phyloP scores from a whole-genome alignment of 2,113 vertebrate genomes.

The Xiphias gladius region DNA sequence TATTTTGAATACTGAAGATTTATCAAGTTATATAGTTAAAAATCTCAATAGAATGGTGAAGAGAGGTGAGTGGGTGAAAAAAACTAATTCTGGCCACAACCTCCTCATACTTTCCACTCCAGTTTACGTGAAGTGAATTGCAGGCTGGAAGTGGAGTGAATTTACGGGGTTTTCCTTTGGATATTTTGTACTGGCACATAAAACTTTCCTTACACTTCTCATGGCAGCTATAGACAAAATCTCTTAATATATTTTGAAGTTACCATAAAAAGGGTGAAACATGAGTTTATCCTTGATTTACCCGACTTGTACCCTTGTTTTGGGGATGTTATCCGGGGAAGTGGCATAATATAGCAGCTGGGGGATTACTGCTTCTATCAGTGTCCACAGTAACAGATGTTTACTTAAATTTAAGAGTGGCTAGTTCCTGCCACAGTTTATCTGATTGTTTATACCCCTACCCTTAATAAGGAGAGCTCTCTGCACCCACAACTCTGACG shows the following conservation, averaged over 20 bases:
- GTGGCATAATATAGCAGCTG: neutral
- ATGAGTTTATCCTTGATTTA: neutral
- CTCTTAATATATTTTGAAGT: neutral
- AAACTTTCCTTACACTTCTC: neutral
- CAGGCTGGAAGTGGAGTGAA: neutral
- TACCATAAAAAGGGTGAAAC: neutral
- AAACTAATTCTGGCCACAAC: neutral
- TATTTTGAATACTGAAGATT: neutral
- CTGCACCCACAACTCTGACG: neutral
- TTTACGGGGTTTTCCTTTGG: neutral
- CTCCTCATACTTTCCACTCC: neutral
- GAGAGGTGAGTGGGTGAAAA: neutral
- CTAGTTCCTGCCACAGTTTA: neutral
- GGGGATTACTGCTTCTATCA: neutral
- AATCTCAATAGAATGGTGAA: neutral
- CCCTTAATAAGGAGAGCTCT: conserved; percentile 9
- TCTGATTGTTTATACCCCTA: neutral
- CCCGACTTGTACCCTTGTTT: neutral
- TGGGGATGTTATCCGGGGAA: neutral
- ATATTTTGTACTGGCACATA: neutral
- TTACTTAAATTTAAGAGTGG: neutral
- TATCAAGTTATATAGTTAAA: neutral
- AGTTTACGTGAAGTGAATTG: neutral
- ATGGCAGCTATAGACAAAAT: neutral
- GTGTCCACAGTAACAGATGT: neutral